phyloP scores from a whole-genome alignment of 1,140 invertebrate species.

The Dendroctonus valens region DNA sequence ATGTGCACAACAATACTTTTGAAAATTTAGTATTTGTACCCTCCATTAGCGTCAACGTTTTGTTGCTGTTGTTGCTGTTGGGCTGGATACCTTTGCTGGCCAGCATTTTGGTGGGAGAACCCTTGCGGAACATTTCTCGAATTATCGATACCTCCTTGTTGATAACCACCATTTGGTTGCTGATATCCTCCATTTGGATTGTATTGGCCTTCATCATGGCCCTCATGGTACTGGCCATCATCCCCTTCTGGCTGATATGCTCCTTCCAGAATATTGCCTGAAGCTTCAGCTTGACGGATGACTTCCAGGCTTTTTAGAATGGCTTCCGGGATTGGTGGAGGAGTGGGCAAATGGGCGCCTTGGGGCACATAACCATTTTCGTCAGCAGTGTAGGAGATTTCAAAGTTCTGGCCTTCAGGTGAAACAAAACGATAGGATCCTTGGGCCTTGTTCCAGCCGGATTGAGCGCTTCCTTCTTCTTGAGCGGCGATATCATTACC shows the following conservation, averaged over 20 bases:
- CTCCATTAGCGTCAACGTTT: constrained; percentile 9
- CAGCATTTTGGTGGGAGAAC: neutral
- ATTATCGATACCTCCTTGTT: constrained; percentile 5
- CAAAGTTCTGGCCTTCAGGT: constrained; percentile 46
- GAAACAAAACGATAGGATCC: constrained; percentile 47
- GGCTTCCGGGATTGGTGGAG: constrained; percentile 57
- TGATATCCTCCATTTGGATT: constrained; percentile 9
- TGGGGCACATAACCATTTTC: constrained; percentile 64
- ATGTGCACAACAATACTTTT: neutral
- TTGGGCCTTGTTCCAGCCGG: constrained; percentile 36
- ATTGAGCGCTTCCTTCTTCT: constrained; percentile 40
- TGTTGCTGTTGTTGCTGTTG: constrained; percentile 12
- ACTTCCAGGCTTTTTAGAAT: constrained; percentile 55
- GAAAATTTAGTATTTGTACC: constrained; percentile 21
- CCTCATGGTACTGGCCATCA: constrained; percentile 20
- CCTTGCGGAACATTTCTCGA: constrained; percentile 14
- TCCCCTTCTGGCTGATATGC: constrained; percentile 24
- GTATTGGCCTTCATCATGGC: constrained; percentile 28
- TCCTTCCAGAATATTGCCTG: constrained; percentile 19
- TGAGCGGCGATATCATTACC: constrained; percentile 53
- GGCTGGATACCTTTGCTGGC: constrained; percentile 2
- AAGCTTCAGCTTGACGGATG: constrained; percentile 39
- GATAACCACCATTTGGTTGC: constrained; percentile 3
- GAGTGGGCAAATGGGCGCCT: constrained; percentile 56
- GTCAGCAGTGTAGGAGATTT: constrained; percentile 57